Conservation (phyloP, 1,140 invertebrate species). For the Achatina immaculata region DNA sequence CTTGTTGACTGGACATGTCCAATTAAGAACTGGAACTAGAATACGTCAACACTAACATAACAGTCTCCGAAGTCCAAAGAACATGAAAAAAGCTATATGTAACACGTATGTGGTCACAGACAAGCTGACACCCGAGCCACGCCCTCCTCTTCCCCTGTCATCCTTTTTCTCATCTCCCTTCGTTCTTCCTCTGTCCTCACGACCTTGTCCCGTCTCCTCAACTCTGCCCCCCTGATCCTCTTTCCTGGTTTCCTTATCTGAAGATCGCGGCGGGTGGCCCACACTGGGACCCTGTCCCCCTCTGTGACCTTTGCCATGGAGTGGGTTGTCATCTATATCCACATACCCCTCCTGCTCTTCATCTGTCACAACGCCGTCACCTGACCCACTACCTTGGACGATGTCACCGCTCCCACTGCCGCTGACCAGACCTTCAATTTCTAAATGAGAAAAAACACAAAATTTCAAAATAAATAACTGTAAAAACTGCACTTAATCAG, state of each 20-base stretch:
- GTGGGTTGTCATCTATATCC: constrained; percentile 12
- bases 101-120: background rate
- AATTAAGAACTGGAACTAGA: too few relatives aligned
- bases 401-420: constrained; percentile 45
- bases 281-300: background rate
- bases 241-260: background rate
- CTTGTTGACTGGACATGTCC: too few relatives aligned
- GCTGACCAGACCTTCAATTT: constrained; percentile 45
- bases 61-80: background rate
- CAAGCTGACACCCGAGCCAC: background rate
- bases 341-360: background rate
- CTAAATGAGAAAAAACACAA: constrained; percentile 18
- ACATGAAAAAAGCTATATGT: background rate
- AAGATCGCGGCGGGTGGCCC: background rate
- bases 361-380: constrained; percentile 23
- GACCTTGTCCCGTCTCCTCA: background rate
- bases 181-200: background rate
- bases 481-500: background rate
- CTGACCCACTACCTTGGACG: constrained; percentile 40
- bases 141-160: background rate
- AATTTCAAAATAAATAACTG: background rate
- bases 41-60: background rate
- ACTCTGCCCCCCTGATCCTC: background rate
- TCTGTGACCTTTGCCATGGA: background rate
- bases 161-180: background rate